Base-by-base conservation (phyloP, 2,113 vertebrate species). In the Pseudopipra pipra region DNA sequence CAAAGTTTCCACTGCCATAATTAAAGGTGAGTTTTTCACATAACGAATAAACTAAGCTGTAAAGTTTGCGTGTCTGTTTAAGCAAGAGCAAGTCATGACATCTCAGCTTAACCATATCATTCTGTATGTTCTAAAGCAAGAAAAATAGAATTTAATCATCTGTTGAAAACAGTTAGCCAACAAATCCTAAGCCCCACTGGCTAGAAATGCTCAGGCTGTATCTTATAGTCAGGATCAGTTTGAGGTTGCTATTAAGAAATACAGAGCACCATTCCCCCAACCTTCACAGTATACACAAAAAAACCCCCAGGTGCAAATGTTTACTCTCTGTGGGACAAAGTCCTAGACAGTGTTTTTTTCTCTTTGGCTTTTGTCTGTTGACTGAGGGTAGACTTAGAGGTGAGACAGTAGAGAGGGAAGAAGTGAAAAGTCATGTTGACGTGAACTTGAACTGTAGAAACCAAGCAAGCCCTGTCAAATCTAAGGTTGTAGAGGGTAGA, bases 301-400 rank as follows among this genome's bases (percentile, higher is more conserved):
- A 33, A 31, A 2, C 2, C 12, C 14, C 0, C 17, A 35, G 4
- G 8, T 2, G 43, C 20, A 27, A 59, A 11, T 56, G 5, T 27
- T 82, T 59, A 44, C 0, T 63, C 49, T 39, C 37, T 35, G 46
- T 58, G 59, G 14, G 41, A 61, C 10, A 70, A 68, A 73, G 16
- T 4, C 23, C 8, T 12, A 52, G 8, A 39, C 22, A 18, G 3
- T 22, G 14, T 0, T 65, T 77, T 47, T 66, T 4, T 3, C 16
- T 47, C 14, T 43, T 84, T 14, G 15, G 8, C 54, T 70, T 77
- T 33, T 41, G 12, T 79, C 15, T 75, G 4, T 54, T 62, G 51
- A 12, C 15, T 55, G 33, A 4, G 33, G 24, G 24, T 52, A 41
- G 16, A 11, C 10, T 63, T 31, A 18, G 17, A 66, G 17, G 8